Percentiles rank a stretch among this genome's conserved stretches.
These are phyloP conservation scores for Oscheius sp. DNA, from an alignment of 2,888 invertebrate genomes.

Conservation along the genomic window DNA sequence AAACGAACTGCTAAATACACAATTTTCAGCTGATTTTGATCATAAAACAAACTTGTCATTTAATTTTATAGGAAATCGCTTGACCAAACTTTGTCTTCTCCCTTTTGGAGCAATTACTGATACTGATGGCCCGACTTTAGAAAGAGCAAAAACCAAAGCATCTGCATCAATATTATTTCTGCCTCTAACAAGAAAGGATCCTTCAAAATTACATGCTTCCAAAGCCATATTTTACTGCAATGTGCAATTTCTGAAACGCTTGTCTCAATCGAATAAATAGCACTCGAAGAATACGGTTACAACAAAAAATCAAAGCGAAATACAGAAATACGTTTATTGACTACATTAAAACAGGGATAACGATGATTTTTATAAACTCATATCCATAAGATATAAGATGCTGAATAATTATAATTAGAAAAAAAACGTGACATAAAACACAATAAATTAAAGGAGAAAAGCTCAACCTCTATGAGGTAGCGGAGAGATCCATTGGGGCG, in stretches of 20 bases:
- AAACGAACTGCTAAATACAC: neutral
- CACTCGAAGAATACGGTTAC: neutral
- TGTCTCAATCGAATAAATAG: no score
- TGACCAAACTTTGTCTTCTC: neutral
- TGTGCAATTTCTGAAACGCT: neutral
- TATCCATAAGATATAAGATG: neutral
- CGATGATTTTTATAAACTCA: neutral
- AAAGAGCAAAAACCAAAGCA: constrained; percentile 8
- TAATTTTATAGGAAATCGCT: constrained; percentile 9
- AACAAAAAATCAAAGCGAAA: neutral
- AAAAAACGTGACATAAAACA: neutral
- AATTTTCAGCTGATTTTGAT: neutral
- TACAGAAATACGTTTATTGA: neutral
- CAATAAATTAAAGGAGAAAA: neutral
- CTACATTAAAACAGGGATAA: neutral
- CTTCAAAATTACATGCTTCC: constrained; percentile 20
- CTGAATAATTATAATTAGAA: constrained; percentile 1
- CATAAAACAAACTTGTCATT: constrained; percentile 1
- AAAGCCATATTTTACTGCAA: constrained; percentile 9
- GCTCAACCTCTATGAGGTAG: constrained; percentile 7
- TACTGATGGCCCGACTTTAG: constrained; percentile 3
- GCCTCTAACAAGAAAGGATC: constrained; percentile 13
- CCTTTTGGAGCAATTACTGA: constrained; percentile 16
- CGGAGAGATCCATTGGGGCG: constrained; percentile 39
- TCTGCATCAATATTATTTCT: neutral